A percentile compares a stretch with the other conserved stretches of the same genome.
Conservation (phyloP, 2,888 invertebrate species). For the Apomyelois bistriatella region DNA sequence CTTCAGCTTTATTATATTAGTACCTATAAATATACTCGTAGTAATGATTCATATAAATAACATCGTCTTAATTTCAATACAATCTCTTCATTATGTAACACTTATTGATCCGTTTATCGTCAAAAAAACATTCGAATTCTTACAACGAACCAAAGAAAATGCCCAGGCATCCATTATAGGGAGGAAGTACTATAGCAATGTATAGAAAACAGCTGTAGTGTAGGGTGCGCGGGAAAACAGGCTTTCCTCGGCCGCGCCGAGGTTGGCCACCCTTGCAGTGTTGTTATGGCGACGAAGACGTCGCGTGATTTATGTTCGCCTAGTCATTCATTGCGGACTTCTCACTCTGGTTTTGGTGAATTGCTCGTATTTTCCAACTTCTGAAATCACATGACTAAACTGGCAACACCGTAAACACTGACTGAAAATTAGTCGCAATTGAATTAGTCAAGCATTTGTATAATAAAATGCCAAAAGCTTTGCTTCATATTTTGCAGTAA, state of each 20-base stretch:
- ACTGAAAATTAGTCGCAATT: too few relatives aligned
- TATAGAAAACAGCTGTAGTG: constrained; percentile 11
- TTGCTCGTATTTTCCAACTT: too few relatives aligned
- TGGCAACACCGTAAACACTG: too few relatives aligned
- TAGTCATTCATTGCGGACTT: constrained; percentile 40
- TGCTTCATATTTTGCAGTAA: too few relatives aligned
- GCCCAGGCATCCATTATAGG: constrained; percentile 46
- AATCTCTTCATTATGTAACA: too few relatives aligned
- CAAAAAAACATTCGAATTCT: constrained; percentile 16
- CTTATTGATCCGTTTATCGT: background rate
- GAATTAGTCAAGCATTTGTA: too few relatives aligned
- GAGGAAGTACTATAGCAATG: constrained; percentile 31
- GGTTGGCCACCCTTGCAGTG: constrained; percentile 46
- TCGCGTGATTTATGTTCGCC: constrained; percentile 58
- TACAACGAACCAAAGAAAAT: constrained; percentile 30
- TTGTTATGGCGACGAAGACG: constrained; percentile 62
- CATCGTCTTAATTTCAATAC: too few relatives aligned
- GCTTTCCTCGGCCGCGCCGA: constrained; percentile 36
- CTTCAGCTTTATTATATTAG: too few relatives aligned
- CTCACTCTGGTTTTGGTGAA: constrained; percentile 1
- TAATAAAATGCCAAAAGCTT: too few relatives aligned
- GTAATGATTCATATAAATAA: too few relatives aligned
- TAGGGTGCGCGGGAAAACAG: constrained; percentile 57
- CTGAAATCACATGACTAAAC: too few relatives aligned
- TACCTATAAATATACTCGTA: too few relatives aligned